Percentiles rank a stretch among this genome's conserved stretches.
Evolutionary conservation across 2,113 vertebrate species (phyloP).

Genomic region (Leptobrachium leishanense): DNA sequence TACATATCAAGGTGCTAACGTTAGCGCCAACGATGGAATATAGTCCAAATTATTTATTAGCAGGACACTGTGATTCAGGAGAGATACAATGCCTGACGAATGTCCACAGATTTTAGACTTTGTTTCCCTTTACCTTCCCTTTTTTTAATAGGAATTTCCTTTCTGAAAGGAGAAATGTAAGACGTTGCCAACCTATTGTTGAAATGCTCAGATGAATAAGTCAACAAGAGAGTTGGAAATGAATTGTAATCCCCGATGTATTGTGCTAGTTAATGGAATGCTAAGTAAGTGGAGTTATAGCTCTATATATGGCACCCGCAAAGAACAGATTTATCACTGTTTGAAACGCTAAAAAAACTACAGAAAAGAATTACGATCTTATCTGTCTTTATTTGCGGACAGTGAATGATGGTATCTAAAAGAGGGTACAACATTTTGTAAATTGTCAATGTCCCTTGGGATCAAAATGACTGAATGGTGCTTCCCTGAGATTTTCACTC

Average conservation of each 20-base stretch:
- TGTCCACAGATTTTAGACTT: too few relatives aligned
- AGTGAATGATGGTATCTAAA: conserved; percentile 38
- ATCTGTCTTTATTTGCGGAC: conserved; percentile 38
- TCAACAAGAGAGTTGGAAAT: conserved; percentile 37
- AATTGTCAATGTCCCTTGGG: conserved; percentile 29
- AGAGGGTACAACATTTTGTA: conserved; percentile 22
- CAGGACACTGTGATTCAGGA: too few relatives aligned
- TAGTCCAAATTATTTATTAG: too few relatives aligned
- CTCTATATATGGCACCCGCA: conserved; percentile 16
- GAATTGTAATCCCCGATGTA: conserved; percentile 37
- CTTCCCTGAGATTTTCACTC: neutral
- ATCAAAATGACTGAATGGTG: conserved; percentile 12
- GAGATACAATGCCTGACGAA: too few relatives aligned
- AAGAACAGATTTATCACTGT: conserved; percentile 32
- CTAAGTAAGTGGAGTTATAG: conserved; percentile 26
- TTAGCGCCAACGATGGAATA: too few relatives aligned
- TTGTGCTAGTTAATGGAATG: conserved; percentile 37
- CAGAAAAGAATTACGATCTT: conserved; percentile 35
- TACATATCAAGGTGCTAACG: too few relatives aligned
- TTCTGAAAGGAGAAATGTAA: conserved; percentile 13
- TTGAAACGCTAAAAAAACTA: conserved; percentile 29
- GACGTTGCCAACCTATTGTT: conserved; percentile 28
- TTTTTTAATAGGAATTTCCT: too few relatives aligned
- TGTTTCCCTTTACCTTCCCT: too few relatives aligned
- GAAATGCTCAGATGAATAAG: conserved; percentile 13